Percentiles rank a stretch among this genome's conserved stretches.
phyloP scores from a whole-genome alignment of 2,113 vertebrate genomes.

The Hydrochoerus hydrochaeris region DNA sequence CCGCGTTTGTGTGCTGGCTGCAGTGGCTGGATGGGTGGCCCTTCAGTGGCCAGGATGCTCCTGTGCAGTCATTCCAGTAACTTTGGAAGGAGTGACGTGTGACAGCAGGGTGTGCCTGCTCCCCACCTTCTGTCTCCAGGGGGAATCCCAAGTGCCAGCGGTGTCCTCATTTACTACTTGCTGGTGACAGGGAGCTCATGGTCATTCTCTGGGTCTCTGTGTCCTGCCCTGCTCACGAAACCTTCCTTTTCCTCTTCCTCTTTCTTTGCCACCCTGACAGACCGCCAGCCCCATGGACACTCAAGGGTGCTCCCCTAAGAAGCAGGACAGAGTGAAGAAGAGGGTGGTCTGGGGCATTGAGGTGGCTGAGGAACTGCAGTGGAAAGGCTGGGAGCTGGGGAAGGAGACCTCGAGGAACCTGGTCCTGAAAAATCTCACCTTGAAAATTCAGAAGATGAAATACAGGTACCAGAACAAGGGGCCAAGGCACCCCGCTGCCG shows the following conservation, averaged over 20 bases:
- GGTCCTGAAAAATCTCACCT: conserved; percentile 90
- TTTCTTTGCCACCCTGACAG: background rate
- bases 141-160: background rate
- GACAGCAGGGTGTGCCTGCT: background rate
- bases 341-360: conserved; percentile 91
- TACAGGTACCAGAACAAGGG: conserved; percentile 87
- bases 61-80: background rate
- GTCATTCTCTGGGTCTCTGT: background rate
- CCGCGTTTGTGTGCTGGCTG: background rate
- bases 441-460: conserved; percentile 91
- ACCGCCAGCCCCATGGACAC: background rate
- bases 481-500: background rate
- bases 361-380: conserved; percentile 87
- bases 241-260: background rate
- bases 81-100: background rate
- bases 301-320: background rate
- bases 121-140: background rate
- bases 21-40: too few species aligned
- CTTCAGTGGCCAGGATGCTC: background rate
- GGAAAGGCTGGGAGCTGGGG: conserved; percentile 92
- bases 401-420: conserved; percentile 90
- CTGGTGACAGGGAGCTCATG: background rate
- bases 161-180: background rate
- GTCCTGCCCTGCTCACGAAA: background rate
- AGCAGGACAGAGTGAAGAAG: conserved; percentile 82